These are phyloP conservation scores for Promerops cafer DNA, from an alignment of 2,113 vertebrate genomes.

Conservation along the genomic window DNA sequence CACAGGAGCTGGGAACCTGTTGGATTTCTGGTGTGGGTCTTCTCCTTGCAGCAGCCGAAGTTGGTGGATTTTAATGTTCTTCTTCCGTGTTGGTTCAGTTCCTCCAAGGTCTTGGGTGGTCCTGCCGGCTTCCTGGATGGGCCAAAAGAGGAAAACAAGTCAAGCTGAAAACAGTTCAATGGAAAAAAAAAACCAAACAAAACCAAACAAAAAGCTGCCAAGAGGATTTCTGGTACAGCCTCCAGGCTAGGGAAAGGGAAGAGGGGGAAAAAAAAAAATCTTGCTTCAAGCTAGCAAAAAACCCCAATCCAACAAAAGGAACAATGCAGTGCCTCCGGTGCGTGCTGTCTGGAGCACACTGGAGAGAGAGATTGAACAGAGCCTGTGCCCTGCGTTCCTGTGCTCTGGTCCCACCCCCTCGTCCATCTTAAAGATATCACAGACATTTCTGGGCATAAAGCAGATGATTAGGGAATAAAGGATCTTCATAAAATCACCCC, in stretches of 20 bases:
- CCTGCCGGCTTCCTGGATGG: accelerated
- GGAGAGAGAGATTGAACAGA: neutral
- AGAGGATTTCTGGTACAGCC: too few relatives aligned
- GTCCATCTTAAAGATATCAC: neutral
- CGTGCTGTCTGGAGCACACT: neutral
- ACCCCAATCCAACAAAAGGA: neutral
- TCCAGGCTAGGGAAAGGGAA: neutral
- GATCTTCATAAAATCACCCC: neutral
- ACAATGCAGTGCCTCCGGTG: too few relatives aligned
- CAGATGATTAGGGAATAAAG: neutral
- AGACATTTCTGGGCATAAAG: neutral
- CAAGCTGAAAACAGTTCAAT: neutral
- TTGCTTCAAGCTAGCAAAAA: neutral
- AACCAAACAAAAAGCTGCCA: too few relatives aligned
- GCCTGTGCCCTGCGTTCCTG: accelerated
- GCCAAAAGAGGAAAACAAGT: neutral
- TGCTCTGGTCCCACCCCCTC: neutral
- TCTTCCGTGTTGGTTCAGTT: neutral
- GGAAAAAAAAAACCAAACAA: neutral
- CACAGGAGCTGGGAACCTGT: neutral
- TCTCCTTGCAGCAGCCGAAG: neutral
- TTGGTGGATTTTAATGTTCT: neutral
- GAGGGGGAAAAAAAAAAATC: neutral
- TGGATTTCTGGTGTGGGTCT: neutral
- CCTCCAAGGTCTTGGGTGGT: accelerated